Evolutionary conservation across 2,797 vertebrate species (phyloP).

Genomic region (Muscicapa striata): DNA sequence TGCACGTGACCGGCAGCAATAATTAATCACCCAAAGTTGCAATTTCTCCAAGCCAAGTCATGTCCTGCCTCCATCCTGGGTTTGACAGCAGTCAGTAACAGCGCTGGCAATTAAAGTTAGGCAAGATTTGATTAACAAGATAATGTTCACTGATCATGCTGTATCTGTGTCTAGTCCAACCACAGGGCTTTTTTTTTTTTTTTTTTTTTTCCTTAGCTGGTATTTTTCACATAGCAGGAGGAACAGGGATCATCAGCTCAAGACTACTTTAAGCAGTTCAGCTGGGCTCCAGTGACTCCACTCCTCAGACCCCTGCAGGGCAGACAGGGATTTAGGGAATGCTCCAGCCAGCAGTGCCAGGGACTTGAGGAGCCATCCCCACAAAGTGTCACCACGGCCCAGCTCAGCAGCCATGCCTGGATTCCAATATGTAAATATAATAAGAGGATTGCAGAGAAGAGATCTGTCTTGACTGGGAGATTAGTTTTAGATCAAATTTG

Average conservation of each 20-base stretch:
- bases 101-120: background rate
- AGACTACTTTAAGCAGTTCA: background rate
- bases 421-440: background rate
- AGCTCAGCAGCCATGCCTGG: background rate
- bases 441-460: conserved; percentile 32
- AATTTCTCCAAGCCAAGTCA: background rate
- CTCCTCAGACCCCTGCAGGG: background rate
- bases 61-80: background rate
- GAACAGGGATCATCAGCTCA: background rate
- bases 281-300: background rate
- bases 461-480: conserved; percentile 31
- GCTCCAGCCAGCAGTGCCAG: background rate
- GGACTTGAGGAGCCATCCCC: background rate
- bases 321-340: background rate
- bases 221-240: background rate
- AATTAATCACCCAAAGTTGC: background rate
- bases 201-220: background rate
- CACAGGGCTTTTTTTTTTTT: background rate
- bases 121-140: background rate
- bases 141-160: background rate
- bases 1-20: background rate
- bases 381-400: background rate
- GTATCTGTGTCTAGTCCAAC: background rate
- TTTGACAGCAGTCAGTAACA: background rate
- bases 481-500: conserved; percentile 45